Conservation (phyloP, 2,113 vertebrate genomes). For the Procavia capensis region DNA sequence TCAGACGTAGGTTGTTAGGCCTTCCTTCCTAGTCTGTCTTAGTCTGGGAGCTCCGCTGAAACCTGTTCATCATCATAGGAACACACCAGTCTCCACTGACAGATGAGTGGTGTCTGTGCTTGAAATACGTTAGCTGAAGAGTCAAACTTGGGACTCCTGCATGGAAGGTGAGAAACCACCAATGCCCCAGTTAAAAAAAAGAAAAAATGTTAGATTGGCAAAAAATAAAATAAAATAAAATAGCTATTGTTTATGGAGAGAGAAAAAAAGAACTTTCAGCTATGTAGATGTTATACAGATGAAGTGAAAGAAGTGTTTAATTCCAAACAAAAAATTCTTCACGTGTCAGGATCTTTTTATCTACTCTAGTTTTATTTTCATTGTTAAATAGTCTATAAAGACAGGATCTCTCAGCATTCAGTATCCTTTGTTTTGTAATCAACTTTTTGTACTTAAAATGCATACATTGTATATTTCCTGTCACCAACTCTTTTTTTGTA, state of each 20-base stretch:
- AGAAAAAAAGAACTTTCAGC: background rate
- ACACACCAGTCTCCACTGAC: background rate
- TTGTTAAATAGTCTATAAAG: background rate
- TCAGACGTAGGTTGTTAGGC: background rate
- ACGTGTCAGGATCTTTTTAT: background rate
- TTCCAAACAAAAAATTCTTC: constrained; percentile 30
- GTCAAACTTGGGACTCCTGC: background rate
- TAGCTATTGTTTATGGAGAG: too few species aligned
- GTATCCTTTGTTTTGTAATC: constrained; percentile 12
- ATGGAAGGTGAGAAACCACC: background rate
- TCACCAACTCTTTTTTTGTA: background rate
- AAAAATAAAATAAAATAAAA: too few species aligned
- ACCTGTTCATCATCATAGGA: background rate
- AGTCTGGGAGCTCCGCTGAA: background rate
- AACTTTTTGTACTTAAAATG: constrained; percentile 18
- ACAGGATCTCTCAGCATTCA: background rate
- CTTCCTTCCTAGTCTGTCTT: background rate
- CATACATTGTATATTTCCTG: background rate
- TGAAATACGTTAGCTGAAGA: background rate
- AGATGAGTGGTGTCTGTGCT: background rate
- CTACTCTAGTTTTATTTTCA: background rate
- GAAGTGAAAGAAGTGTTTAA: constrained; percentile 25
- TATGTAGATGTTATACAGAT: background rate
- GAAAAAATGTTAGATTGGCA: too few species aligned
- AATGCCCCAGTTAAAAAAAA: background rate